Evolutionary conservation across 2,888 invertebrate genomes (phyloP).

Genomic region (Melolontha melolontha): DNA sequence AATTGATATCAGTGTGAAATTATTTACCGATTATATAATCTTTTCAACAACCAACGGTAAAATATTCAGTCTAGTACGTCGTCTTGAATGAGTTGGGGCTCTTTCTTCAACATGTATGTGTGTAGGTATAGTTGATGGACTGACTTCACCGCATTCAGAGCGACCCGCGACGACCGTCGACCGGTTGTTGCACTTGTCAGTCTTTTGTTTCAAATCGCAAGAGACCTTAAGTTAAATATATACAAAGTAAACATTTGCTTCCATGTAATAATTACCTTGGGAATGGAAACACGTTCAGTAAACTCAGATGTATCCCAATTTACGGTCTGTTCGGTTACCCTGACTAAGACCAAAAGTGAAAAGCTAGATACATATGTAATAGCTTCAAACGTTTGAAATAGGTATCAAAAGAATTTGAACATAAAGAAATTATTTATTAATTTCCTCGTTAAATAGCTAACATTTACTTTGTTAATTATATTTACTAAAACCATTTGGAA

Average conservation of each 20-base stretch:
- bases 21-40: constrained; percentile 28
- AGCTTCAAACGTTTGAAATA: too few species aligned
- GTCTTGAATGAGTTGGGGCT: neutral
- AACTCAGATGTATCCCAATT: constrained; percentile 55
- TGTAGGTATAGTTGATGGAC: too few species aligned
- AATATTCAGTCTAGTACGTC: neutral
- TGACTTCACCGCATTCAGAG: neutral
- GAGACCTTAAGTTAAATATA: constrained; percentile 61
- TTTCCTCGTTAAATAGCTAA: too few species aligned
- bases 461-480: too few species aligned
- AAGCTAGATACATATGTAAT: neutral
- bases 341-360: constrained; percentile 12
- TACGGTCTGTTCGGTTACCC: constrained; percentile 50
- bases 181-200: constrained; percentile 65
- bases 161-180: constrained; percentile 55
- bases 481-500: too few species aligned
- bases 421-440: too few species aligned
- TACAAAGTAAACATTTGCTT: constrained; percentile 62
- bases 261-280: constrained; percentile 63
- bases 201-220: constrained; percentile 63
- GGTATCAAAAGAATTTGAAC: too few species aligned
- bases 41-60: neutral
- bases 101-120: too few species aligned
- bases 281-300: constrained; percentile 59
- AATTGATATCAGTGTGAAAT: constrained; percentile 12